Percentiles rank a stretch among this genome's conserved stretches.
Conservation (phyloP, 2,888 invertebrate species). For the Philonicus albiceps region DNA sequence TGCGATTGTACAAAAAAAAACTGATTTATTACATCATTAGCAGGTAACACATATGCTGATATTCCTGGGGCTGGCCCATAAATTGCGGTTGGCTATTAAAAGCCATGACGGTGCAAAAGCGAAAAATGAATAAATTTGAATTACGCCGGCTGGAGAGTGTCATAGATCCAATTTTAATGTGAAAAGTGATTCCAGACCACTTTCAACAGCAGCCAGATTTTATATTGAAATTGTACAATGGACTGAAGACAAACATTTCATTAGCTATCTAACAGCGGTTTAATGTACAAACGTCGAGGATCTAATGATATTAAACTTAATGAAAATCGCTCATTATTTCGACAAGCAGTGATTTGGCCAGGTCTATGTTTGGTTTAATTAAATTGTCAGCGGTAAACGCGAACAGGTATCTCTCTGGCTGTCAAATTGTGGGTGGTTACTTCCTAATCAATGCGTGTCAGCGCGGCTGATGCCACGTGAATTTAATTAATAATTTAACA, state of each 20-base stretch:
- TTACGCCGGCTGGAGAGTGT: neutral
- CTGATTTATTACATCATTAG: neutral
- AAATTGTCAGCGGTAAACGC: neutral
- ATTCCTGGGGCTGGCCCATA: neutral
- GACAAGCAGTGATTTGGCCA: neutral
- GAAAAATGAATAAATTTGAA: neutral
- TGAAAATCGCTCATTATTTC: neutral
- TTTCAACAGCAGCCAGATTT: neutral
- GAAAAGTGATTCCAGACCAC: neutral
- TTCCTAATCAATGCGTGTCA: neutral
- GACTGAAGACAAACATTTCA: neutral
- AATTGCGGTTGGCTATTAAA: neutral
- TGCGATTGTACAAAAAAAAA: neutral
- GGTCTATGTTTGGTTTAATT: neutral
- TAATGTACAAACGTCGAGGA: neutral
- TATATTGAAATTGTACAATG: neutral
- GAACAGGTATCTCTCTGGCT: neutral
- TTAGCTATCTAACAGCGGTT: neutral
- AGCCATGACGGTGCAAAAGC: neutral
- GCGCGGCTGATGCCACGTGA: neutral
- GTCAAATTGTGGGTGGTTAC: neutral
- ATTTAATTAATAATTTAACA: slow-evolving; percentile 17
- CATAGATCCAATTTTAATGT: neutral
- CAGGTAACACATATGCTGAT: neutral
- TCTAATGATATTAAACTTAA: neutral